These are phyloP conservation scores for Eleginops maclovinus DNA, from an alignment of 2,113 vertebrate genomes.

Conservation along the genomic window DNA sequence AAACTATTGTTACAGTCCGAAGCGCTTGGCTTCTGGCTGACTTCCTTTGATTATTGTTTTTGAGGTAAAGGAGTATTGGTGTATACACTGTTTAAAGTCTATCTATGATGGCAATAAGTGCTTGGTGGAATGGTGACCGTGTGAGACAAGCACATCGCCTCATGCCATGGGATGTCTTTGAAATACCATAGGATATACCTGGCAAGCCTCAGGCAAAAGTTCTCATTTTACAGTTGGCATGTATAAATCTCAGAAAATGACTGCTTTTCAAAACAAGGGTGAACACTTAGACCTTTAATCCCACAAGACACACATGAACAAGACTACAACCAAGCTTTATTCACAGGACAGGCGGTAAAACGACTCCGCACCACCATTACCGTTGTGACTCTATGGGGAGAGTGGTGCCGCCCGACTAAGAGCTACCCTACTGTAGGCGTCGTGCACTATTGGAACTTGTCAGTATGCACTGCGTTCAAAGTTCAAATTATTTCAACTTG, in stretches of 20 bases:
- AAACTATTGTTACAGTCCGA: conserved; percentile 1
- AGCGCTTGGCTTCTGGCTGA: not conserved
- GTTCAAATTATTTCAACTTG: too few relatives aligned
- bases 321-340: not conserved
- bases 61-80: not conserved
- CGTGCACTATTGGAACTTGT: too few relatives aligned
- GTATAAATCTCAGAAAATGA: not conserved
- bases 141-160: not conserved
- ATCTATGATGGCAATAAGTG: not conserved
- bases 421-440: too few relatives aligned
- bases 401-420: not conserved
- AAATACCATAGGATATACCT: not conserved
- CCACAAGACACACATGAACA: not conserved
- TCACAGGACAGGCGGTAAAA: too few relatives aligned
- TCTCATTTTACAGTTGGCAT: not conserved
- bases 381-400: not conserved
- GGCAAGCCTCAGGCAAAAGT: not conserved
- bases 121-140: not conserved
- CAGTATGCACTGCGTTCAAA: too few relatives aligned
- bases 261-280: not conserved
- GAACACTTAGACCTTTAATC: not conserved
- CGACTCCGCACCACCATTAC: too few relatives aligned
- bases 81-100: not conserved
- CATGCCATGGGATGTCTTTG: not conserved
- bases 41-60: conserved; percentile 3